These are phyloP conservation scores for Pleuronectes platessa DNA, from an alignment of 2,113 vertebrate genomes.

Conservation along the genomic window DNA sequence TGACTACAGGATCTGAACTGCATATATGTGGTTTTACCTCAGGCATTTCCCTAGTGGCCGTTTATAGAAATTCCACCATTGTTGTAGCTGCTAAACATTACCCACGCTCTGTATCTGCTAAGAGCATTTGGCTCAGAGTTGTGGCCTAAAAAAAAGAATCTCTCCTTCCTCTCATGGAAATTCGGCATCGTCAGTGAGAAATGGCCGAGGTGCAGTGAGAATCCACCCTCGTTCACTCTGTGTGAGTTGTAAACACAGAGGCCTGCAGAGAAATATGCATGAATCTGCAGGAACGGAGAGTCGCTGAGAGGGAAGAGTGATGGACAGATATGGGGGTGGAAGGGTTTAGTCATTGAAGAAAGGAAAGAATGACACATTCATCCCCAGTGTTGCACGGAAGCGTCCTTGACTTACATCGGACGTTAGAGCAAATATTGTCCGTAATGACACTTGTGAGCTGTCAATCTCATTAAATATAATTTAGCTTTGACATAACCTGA, in stretches of 20 bases:
- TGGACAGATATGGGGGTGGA: not conserved
- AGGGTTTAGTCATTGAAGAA: not conserved
- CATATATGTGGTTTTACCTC: not conserved
- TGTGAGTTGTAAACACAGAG: constrained; percentile 14
- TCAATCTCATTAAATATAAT: not conserved
- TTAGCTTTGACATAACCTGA: not conserved
- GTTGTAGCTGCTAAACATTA: not conserved
- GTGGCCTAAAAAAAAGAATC: not conserved
- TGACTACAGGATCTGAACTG: not conserved
- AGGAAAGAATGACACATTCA: not conserved
- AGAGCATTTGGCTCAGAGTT: constrained; percentile 23
- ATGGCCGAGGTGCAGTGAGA: not conserved
- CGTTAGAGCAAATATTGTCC: not conserved
- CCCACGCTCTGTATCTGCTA: not conserved
- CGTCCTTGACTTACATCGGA: not conserved
- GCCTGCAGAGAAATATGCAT: constrained; percentile 1
- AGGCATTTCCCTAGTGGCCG: not conserved
- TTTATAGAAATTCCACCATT: constrained; percentile 10
- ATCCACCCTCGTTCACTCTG: constrained; percentile 3
- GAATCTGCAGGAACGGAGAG: constrained; percentile 12
- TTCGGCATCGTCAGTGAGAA: constrained; percentile 19
- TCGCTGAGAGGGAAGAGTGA: constrained; percentile 2
- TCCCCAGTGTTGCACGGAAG: not conserved
- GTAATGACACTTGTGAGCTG: not conserved
- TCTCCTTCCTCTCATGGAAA: constrained; percentile 23